Base-by-base conservation (phyloP, 2,797 vertebrate species). In the Benthosema pterotum region DNA sequence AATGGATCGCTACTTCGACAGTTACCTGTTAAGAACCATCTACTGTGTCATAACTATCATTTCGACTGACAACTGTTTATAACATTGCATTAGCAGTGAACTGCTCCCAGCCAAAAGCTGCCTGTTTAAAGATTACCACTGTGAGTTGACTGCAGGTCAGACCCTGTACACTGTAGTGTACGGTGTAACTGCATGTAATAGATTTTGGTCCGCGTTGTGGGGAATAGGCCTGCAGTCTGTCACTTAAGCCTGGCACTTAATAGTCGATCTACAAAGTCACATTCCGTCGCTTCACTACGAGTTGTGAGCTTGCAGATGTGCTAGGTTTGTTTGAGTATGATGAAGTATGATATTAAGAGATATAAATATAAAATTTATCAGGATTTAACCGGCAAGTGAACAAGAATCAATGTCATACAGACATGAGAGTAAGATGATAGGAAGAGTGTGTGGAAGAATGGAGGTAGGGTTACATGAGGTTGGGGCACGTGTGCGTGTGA, bases 131-230 rank as follows among this genome's bases (percentile, higher is more conserved):
- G 57, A 51, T 0, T 52, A 15, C 51, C 15, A 63, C 38, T 67
- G 42, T 16, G 67, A 57, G 43, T 58, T 67, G 2, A 16, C 12
- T 28, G 42, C 19, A 11, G 22, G 42, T 52, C 17, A 63, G 67
- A 78, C 54, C 71, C 25, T 50, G n/a, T 53, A 48, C 54, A 73
- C 25, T 50, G n/a, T 53, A 73, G 19, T 50, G n/a, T 53, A 50
- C 42, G 16, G 48, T 54, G 55, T 42, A 42, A 25, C 22, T 16
- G 18, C 42, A 49, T 1, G 13, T 60, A 17, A 48, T 62, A 57
- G 4, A 64, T 82, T 87, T 86, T 84, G 87, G 85, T 80, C 71
- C 60, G 6, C 63, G 82, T 79, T 79, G 74, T 48, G 71, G 56
- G 68, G 74, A 83, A 48, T 61, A 60, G 32, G 32, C 15, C 52